Evolutionary conservation across 2,888 invertebrate species (phyloP), one percentile per base, ranked within the genome.

Genomic region (Drosophila fulvimacula): DNA sequence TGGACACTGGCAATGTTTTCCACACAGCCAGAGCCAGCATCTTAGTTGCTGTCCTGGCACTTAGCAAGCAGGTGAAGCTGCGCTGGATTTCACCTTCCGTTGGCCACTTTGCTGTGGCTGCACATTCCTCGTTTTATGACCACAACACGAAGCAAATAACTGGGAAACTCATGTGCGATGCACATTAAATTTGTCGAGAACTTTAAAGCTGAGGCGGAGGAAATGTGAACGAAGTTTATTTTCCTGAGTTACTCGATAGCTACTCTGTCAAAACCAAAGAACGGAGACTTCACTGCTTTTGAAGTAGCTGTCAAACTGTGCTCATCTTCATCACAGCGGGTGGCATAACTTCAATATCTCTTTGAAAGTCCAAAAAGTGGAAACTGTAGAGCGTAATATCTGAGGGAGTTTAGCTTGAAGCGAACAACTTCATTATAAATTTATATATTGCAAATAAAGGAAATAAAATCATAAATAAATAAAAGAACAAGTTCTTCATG

Each of bases 101-200:
- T 63, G 56, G 13, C 39, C 19, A 41, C 41, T 51, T 42, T 41
- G 61, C 69, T 60, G 69, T 69, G 72, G 69, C 69, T 69, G 73
- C 30, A 30, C 74, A 67, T 73, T 69, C 71, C 75, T 68, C 81
- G 82, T 82, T 83, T 88, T 76, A 76, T 80, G 76, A 69, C 56
- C 55, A 32, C 53, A 71, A 55, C 65, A 62, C 44, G 44, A 42
- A 44, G 69, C 52, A 73, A 76, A 53, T 62, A 67, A 58, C 73
- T 34, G 6, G 36, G 17, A 27, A 66, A 61, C 7, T 6, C 58
- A 24, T 66, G 67, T 67, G 42, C 6, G 7, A 7, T 73, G 69
- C 69, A 64, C 69, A 64, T 70, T 51, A 70, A 75, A 70, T 73
- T 74, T 72, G 72, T 67, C 58, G 62, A 56, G 65, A 59, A 62